Evolutionary conservation across 2,797 vertebrate species (phyloP), one percentile per base, ranked within the genome.

Genomic region (Glossophaga mutica): DNA sequence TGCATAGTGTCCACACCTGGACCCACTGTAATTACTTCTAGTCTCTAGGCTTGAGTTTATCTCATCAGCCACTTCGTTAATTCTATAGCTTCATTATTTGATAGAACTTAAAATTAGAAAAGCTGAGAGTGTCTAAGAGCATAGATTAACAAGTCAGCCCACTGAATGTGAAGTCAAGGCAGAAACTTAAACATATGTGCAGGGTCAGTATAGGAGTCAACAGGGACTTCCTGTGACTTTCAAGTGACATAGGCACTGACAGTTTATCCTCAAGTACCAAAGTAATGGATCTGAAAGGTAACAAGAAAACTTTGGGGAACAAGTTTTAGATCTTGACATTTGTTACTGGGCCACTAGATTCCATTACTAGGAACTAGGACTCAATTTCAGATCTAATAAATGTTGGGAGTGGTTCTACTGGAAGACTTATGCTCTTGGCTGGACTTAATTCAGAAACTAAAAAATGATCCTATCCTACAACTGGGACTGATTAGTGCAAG

Each of bases 21-120:
- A 39, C 88, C 26, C 18, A 52, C 10, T n/a, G 19, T n/a, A 59
- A 11, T 26, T 12, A 59, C 15, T 62, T 46, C 26, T 37, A 87
- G 12, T 24, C 9, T 37, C 37, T n/a, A 84, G 62, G 42, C 2
- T 84, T 83, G 89, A 62, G 4, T 94, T 9, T 44, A 24, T 57
- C 12, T 91, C 21, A 37, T 62, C 26, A 88, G 50, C 59, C n/a
- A 50, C 46, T n/a, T 92, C 34, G 0, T 82, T n/a, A 76, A 0
- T 55, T 94, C 7, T 50, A 90, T 9, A 77, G 5, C 14, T 82
- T 94, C 71, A 68, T 29, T 52, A 18, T 88, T 74, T 96, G 48
- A 42, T 57, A 93, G 65, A 84, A 86, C 12, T 85, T 85, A 91
- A 90, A 78, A 82, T 87, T 83, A 67, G 70, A 86, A 21, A 90